Evolutionary conservation across 1,140 invertebrate species (phyloP), one percentile per base, ranked within the genome.

Genomic region (Cryptotermes secundus): DNA sequence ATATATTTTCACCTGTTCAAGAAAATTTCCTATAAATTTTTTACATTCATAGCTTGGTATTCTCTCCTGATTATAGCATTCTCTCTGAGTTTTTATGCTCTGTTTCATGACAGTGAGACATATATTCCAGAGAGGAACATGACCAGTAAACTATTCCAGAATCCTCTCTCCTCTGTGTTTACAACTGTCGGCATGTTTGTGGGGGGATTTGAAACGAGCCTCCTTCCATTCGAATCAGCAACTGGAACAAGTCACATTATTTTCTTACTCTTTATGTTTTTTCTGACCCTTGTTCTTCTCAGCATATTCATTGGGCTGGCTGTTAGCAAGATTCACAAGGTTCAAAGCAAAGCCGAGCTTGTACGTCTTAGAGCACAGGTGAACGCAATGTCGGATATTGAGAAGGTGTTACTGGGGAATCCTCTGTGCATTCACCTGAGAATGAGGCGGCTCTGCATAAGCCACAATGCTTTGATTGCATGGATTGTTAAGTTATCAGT

Each of bases 301-400:
- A 88, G 87, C 84, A 85, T 88, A 12, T 86, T 88, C 81, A 88
- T 87, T 84, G 88, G 88, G 22, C 85, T 88, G n/a, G 88, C 88
- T n/a, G 88, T 88, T 49, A 87, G 85, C 45, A 86, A 88, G 38
- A 87, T 87, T 59, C 87, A 86, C 34, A 79, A 85, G 24, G 88
- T 88, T 38, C 86, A 86, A 79, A 86, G 87, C 26, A 83, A 85
- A 42, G 84, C 84, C 10, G 84, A 85, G 45, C 6, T 86, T 22
- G 53, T 84, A 24, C 81, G 84, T 86, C 81, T 82, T 34, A 34
- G 38, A n/a, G 81, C 85, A 9, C 12, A 80, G 59, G 84, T 84
- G 38, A 34, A 86, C 24, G 19, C 85, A 19, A 38, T 85, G 4
- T 83, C 36, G 38, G 65, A 86, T 26, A 38, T 86, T 31, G 85